Base-by-base conservation (phyloP, 37 sponge, comb jelly and placozoan species). In the Agelas oroides region DNA sequence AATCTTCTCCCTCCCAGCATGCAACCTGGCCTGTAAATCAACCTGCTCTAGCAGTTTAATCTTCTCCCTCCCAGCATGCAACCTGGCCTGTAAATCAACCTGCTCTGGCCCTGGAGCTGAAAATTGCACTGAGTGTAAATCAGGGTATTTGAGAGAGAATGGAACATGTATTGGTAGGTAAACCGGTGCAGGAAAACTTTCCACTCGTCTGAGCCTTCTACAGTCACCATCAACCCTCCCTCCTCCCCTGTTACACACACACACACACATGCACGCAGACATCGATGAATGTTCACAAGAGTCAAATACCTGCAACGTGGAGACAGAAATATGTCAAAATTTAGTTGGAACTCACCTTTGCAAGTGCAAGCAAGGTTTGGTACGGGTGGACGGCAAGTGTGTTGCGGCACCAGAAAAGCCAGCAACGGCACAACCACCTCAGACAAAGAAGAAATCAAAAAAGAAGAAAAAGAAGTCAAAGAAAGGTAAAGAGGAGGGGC, bases 111-210 rank as follows among this genome's bases (percentile, higher is more conserved):
- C 89, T 32, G 96, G 96, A 1, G 78, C 82, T 19, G 35, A 11
- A 5, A 82, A 84, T 17, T 95, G 96, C 84, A 67, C 75, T 1
- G 87, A 82, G 34, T 95, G 96, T 78, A 80, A 62, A n/a, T 55
- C 76, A 20, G 96, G 96, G 28, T 95, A 87, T 67, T 63, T 36
- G 40, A 87, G 59, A 75, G 65, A 81, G 86, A 55, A 80, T n/a
- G 85, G 75, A 19, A 61, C 46, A 1, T 96, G 97, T 78, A 69
- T 65, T 86, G 96, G 93, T 92, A 65, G 20, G 79, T 71, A 5
- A 17, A 32, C 8, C 8, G 8, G 46, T 46, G 46, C 8, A 46
- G 8, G 46, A 46, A 46, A 46, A 8, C 46, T 8, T n/a, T n/a
- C n/a, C n/a, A n/a, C n/a, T n/a, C n/a, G n/a, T n/a, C n/a, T n/a